phyloP scores from a whole-genome alignment of 2,113 vertebrate species.

The Gadus macrocephalus region DNA sequence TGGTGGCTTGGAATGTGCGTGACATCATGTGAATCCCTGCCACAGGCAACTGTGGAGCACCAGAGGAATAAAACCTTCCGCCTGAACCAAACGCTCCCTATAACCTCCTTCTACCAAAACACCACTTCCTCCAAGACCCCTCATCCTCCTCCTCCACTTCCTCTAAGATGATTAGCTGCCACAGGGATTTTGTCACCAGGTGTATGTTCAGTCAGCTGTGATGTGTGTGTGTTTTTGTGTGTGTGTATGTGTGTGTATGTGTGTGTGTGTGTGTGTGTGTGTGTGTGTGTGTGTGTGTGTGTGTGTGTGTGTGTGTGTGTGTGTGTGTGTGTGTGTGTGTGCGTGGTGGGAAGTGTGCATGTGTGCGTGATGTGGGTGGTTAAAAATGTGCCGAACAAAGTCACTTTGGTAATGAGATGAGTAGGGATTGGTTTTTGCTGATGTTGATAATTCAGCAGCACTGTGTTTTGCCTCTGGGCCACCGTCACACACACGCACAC shows the following conservation, averaged over 20 bases:
- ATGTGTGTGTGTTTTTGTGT: background rate
- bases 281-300: no score
- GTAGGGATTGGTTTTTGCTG: constrained; percentile 49
- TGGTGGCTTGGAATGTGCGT: no score
- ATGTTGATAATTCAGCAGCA: constrained; percentile 40
- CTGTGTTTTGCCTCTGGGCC: constrained; percentile 34
- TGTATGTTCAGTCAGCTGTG: background rate
- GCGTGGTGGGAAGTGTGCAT: background rate
- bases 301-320: background rate
- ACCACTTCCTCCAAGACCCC: background rate
- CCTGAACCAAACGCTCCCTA: no score
- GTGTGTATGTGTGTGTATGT: background rate
- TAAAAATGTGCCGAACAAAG: constrained; percentile 58
- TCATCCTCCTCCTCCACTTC: background rate
- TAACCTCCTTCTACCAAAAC: background rate
- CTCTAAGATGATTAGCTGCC: constrained; percentile 1
- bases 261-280: background rate
- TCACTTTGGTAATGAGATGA: constrained; percentile 61
- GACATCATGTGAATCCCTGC: no score
- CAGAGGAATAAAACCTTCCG: no score
- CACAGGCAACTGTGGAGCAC: no score
- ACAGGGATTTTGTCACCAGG: background rate
- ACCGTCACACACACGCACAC: constrained; percentile 13
- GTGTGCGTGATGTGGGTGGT: constrained; percentile 30
- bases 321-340: background rate